phyloP scores from a whole-genome alignment of 2,797 vertebrate species.

The Danio albolineatus region DNA sequence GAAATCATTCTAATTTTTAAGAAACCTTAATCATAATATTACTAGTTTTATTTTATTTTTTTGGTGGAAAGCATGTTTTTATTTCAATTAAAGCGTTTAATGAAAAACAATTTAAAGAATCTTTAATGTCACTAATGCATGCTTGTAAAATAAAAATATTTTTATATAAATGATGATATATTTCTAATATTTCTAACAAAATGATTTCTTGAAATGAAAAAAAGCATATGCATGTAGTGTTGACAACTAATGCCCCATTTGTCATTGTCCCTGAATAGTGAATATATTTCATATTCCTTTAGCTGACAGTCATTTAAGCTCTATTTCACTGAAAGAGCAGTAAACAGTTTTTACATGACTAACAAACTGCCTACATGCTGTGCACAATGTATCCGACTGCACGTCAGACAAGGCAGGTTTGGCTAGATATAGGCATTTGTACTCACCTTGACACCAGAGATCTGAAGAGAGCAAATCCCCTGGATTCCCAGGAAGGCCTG shows the following conservation, averaged over 20 bases:
- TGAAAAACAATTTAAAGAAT: neutral
- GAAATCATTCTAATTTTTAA: no score
- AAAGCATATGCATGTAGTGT: no score
- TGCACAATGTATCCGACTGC: slow-evolving; percentile 38
- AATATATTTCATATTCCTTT: neutral
- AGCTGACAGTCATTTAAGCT: slow-evolving; percentile 11
- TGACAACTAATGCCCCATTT: neutral
- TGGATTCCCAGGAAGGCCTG: slow-evolving; percentile 68
- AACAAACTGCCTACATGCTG: slow-evolving; percentile 40
- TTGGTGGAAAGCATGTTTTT: no score
- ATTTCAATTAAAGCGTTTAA: no score
- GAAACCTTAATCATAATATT: no score
- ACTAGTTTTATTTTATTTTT: no score
- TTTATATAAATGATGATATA: no score
- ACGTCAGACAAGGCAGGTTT: slow-evolving; percentile 49
- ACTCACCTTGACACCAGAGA: slow-evolving; percentile 75
- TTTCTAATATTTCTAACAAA: no score
- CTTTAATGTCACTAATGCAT: slow-evolving; percentile 1
- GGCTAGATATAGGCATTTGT: slow-evolving; percentile 60
- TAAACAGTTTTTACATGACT: neutral
- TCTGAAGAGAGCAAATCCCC: slow-evolving; percentile 76
- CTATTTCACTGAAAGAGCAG: slow-evolving; percentile 16
- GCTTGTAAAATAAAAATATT: neutral
- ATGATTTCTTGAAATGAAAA: neutral
- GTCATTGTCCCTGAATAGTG: neutral